These are phyloP conservation scores for Cliona cf. orientalis DNA, from an alignment of 37 sponge, comb jelly and placozoan genomes.

Conservation along the genomic window DNA sequence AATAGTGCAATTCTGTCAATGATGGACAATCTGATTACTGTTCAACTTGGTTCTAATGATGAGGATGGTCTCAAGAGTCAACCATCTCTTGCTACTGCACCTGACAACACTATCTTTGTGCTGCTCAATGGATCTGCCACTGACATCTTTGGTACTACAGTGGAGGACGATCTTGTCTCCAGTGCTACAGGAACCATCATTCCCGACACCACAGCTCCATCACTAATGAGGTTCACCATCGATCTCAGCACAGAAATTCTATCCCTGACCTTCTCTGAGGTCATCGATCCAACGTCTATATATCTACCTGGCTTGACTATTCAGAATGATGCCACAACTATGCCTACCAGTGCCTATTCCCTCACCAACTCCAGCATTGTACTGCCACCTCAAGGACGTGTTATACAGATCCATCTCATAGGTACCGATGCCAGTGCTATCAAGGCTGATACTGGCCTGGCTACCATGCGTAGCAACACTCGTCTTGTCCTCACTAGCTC, in stretches of 20 bases:
- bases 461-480: conserved; percentile 60
- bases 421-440: conserved; percentile 83
- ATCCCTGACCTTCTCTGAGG: conserved; percentile 76
- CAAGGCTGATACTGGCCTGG: conserved; percentile 71
- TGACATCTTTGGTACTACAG: conserved; percentile 58
- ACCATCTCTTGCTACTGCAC: conserved; percentile 41
- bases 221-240: conserved; percentile 59
- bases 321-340: conserved; percentile 40
- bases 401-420: conserved; percentile 79
- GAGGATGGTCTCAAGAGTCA: conserved; percentile 56
- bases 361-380: conserved; percentile 68
- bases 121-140: conserved; percentile 52
- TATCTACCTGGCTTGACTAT: conserved; percentile 56
- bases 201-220: conserved; percentile 65
- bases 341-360: conserved; percentile 27
- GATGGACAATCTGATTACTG: conserved; percentile 34
- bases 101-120: conserved; percentile 50
- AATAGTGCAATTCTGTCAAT: conserved; percentile 42
- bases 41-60: conserved; percentile 63
- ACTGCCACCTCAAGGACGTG: conserved; percentile 48
- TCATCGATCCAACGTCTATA: conserved; percentile 61
- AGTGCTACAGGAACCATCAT: conserved; percentile 32
- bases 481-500: conserved; percentile 36
- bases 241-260: conserved; percentile 80
- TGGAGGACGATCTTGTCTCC: conserved; percentile 25